Conservation (phyloP, 2,113 vertebrate species). For the Hymenochirus boettgeri region DNA sequence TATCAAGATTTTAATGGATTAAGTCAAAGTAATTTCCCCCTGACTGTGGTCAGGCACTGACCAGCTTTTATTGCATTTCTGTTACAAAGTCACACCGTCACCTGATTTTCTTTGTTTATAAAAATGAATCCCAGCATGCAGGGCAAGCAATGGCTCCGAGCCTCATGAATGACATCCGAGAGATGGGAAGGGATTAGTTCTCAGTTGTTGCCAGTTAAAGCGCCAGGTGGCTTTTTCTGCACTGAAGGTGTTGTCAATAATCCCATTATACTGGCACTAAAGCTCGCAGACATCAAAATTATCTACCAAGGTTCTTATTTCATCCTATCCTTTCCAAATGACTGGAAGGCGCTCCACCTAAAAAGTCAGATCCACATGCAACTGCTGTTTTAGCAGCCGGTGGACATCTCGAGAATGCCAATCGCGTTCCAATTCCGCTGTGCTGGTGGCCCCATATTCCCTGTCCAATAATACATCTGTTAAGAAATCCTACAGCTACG, state of each 20-base stretch:
- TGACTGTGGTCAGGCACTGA: slow-evolving; percentile 12
- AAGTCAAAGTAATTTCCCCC: neutral
- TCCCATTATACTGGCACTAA: slow-evolving; percentile 92
- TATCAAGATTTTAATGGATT: too few relatives aligned
- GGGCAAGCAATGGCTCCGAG: slow-evolving; percentile 85
- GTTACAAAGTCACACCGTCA: slow-evolving; percentile 53
- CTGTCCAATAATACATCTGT: slow-evolving; percentile 91
- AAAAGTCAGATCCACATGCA: slow-evolving; percentile 86
- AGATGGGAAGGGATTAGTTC: slow-evolving; percentile 96
- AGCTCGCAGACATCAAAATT: slow-evolving; percentile 88
- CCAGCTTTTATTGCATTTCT: slow-evolving; percentile 46
- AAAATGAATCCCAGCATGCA: slow-evolving; percentile 92
- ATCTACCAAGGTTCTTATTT: slow-evolving; percentile 78
- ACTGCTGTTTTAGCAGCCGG: slow-evolving; percentile 80
- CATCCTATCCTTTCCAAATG: slow-evolving; percentile 87
- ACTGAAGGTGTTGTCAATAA: slow-evolving; percentile 94
- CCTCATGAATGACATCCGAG: slow-evolving; percentile 93
- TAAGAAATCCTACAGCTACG: slow-evolving; percentile 90
- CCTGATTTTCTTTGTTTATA: slow-evolving; percentile 70
- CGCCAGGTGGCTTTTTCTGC: slow-evolving; percentile 92
- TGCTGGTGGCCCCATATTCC: slow-evolving; percentile 87
- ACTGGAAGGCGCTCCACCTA: slow-evolving; percentile 87
- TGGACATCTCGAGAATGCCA: slow-evolving; percentile 77
- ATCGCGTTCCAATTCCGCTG: slow-evolving; percentile 83
- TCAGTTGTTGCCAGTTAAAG: slow-evolving; percentile 88